Evolutionary conservation across 1,140 invertebrate species (phyloP).

Genomic region (Drosophila busckii): DNA sequence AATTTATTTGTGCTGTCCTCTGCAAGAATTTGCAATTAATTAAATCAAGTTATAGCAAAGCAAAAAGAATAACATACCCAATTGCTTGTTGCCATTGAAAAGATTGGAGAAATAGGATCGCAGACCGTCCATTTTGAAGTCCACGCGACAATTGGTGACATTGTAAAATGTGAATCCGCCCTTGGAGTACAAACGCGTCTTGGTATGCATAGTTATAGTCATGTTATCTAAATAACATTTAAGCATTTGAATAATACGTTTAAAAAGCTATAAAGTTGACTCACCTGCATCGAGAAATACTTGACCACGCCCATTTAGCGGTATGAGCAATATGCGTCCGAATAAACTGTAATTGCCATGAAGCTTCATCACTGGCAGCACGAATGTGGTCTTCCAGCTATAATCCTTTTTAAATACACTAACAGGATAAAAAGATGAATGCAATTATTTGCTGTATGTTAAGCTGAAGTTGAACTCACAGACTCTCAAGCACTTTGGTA

Average conservation of each 20-base stretch:
- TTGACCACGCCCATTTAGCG: slow-evolving; percentile 83
- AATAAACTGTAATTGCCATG: slow-evolving; percentile 85
- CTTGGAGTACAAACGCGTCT: slow-evolving; percentile 82
- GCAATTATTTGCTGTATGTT: background rate
- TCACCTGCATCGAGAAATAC: slow-evolving; percentile 85
- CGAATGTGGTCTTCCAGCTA: slow-evolving; percentile 83
- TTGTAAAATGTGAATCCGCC: slow-evolving; percentile 83
- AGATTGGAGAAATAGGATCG: slow-evolving; percentile 71
- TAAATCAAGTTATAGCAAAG: background rate
- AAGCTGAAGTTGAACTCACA: slow-evolving; percentile 77
- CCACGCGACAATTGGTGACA: slow-evolving; percentile 79
- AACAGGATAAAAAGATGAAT: background rate
- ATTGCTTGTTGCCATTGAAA: slow-evolving; percentile 73
- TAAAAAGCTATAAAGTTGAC: background rate
- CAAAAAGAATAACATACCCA: slow-evolving; percentile 41
- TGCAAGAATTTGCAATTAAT: slow-evolving; percentile 52
- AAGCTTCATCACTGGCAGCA: slow-evolving; percentile 83
- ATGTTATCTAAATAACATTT: slow-evolving; percentile 59
- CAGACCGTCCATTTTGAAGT: slow-evolving; percentile 72
- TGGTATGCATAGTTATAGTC: slow-evolving; percentile 82
- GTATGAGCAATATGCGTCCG: slow-evolving; percentile 85
- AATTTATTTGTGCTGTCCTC: slow-evolving; percentile 86
- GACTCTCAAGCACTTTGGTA: slow-evolving; percentile 82
- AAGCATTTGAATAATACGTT: too few relatives aligned
- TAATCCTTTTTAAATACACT: slow-evolving; percentile 83